Base-by-base conservation (phyloP, 2,888 invertebrate genomes). In the Eretmocerus hayati region DNA sequence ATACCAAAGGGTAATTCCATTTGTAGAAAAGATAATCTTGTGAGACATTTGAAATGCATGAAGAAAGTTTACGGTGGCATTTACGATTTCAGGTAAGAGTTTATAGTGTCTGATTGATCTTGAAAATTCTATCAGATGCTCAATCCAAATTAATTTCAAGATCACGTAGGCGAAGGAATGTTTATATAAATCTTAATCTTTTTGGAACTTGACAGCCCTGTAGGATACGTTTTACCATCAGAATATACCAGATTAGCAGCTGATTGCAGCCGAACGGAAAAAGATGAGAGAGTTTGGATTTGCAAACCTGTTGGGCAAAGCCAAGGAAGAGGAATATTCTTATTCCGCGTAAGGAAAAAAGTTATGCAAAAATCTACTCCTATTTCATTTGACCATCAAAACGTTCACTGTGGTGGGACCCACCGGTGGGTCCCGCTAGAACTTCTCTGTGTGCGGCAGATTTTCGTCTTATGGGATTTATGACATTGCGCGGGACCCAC, bases 271-370 rank as follows among this genome's bases (percentile, higher is more conserved):
- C 74, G 80, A 44, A 66, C 67, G 32, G 63, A 73, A 42, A 67
- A 69, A 48, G 64, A 66, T 16, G 66, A 71, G 30, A 62, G 61
- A 37, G 80, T 85, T n/a, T 90, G 90, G 90, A 90, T 90, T 54
- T 90, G 88, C 66, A 90, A 90, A 63, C 90, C 90, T 0, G 88
- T 89, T 1, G 86, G 88, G 1, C 84, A 87, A 68, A 90, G 89
- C 58, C 85, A 90, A 70, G 90, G 90, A 8, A 77, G 83, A 62
- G 90, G 90, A 41, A 90, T 90, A 53, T 86, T 87, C 62, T 71
- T 90, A 21, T 90, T 90, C 69, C 78, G 85, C 66, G 89, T 87
- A 74, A 71, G 69, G 5, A 6, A 19, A n/a, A n/a, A n/a, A n/a
- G n/a, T n/a, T n/a, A n/a, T n/a, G n/a, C n/a, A n/a, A n/a, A n/a